These are phyloP conservation scores for Gadopsis marmoratus DNA, from an alignment of 2,797 vertebrate genomes.

Conservation along the genomic window DNA sequence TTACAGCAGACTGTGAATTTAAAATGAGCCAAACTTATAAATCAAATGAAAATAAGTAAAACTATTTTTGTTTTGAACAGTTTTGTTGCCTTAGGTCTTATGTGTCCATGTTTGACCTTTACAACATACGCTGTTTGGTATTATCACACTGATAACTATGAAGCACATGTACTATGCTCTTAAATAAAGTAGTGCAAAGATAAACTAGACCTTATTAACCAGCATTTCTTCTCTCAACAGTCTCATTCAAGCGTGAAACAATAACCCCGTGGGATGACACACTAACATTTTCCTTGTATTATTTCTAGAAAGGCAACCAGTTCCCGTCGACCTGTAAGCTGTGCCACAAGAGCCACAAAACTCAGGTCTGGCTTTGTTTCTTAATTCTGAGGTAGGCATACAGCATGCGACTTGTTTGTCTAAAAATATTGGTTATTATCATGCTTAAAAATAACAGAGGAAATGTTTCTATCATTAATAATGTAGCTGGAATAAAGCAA, in stretches of 20 bases:
- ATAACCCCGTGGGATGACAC: not conserved
- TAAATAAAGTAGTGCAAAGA: not conserved
- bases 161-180: not conserved
- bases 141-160: not conserved
- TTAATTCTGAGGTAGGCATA: conserved; percentile 90
- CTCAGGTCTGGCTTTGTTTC: conserved; percentile 88
- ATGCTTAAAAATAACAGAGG: not conserved
- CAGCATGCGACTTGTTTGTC: conserved; percentile 24
- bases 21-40: not conserved
- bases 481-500: not conserved
- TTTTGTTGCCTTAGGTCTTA: not conserved
- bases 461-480: not conserved
- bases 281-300: conserved; percentile 12
- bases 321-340: conserved; percentile 51
- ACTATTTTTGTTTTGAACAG: not conserved
- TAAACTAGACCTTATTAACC: not conserved
- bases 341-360: conserved; percentile 69
- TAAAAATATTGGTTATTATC: not conserved
- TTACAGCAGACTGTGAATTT: not conserved
- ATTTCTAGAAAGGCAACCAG: conserved; percentile 62
- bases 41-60: too few species aligned
- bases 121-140: not conserved
- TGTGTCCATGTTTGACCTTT: not conserved
- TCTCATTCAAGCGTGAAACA: not conserved
- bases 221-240: not conserved